phyloP scores from a whole-genome alignment of 1,140 invertebrate species.

The Ylistrum balloti region DNA sequence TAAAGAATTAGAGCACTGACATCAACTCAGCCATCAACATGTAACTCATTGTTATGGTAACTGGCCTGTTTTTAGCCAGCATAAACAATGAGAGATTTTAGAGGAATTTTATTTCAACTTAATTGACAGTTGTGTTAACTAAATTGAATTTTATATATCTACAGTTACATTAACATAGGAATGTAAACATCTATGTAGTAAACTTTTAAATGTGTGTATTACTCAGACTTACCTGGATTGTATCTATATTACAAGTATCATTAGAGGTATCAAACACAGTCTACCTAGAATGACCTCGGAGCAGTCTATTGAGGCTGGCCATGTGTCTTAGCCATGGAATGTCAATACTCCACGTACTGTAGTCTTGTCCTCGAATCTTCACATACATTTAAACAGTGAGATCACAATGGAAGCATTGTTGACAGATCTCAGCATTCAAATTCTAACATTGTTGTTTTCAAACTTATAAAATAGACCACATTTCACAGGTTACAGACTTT shows the following conservation, averaged over 20 bases:
- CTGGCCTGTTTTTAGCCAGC: neutral
- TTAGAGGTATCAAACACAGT: neutral
- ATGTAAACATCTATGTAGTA: neutral
- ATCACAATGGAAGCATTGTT: neutral
- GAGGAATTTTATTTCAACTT: neutral
- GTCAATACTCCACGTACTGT: slow-evolving; percentile 11
- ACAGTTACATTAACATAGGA: neutral
- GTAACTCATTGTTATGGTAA: neutral
- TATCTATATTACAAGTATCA: neutral
- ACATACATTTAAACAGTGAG: slow-evolving; percentile 9
- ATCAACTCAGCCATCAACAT: neutral
- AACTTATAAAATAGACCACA: neutral
- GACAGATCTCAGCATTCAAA: neutral
- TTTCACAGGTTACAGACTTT: neutral
- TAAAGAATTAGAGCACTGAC: neutral
- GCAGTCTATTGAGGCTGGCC: neutral
- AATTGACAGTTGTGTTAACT: neutral
- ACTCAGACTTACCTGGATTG: neutral
- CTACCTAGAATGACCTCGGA: neutral
- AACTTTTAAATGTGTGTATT: neutral
- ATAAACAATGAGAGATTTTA: neutral
- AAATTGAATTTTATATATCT: neutral
- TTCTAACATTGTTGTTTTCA: neutral
- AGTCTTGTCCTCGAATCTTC: neutral
- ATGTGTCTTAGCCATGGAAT: too few species aligned